Evolutionary conservation across 1,140 invertebrate species (phyloP), one percentile per base, ranked within the genome.

Genomic region (Fopius arisanus): DNA sequence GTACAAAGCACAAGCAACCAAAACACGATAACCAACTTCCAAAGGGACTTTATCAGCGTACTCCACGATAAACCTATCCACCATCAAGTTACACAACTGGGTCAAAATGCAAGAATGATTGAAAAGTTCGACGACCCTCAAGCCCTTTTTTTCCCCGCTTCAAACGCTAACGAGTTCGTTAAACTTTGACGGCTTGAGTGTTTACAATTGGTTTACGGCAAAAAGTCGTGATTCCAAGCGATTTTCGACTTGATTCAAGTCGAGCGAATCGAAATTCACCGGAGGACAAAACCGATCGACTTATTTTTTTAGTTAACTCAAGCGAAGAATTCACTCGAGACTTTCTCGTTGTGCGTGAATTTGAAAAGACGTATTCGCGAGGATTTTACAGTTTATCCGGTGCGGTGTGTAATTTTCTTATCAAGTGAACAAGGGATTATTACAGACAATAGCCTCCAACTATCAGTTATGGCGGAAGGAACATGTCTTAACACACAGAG

Each of bases 141-240:
- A 19, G 10, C 26, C 23, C 5, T 59, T 59, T 59, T 26, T 23
- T 59, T 23, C 0, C 54, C 16, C 10, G 1, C 21, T 14, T 12
- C 54, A 59, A 28, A 28, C 19, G 23, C 54, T 59, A 59, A 59
- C 54, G 54, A 59, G 54, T 59, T 59, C 54, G 19, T 59, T 59
- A 59, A 23, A 59, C 54, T 59, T 19, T 14, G 10, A 23, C 23
- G 54, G 54, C 21, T 26, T 26, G 14, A 59, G 23, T 59, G 54
- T 59, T 59, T 59, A 59, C 23, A 59, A 23, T 59, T 19, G 43
- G 3, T 5, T 2, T 2, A 51, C n/a, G 19, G 19, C 5, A 51
- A 51, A 51, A 21, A 2, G n/a, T n/a, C n/a, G n/a, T n/a, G n/a
- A n/a, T n/a, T n/a, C n/a, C n/a, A n/a, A n/a, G n/a, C n/a, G n/a